Conservation (phyloP, 2,113 vertebrate species). For the Condylura cristata region DNA sequence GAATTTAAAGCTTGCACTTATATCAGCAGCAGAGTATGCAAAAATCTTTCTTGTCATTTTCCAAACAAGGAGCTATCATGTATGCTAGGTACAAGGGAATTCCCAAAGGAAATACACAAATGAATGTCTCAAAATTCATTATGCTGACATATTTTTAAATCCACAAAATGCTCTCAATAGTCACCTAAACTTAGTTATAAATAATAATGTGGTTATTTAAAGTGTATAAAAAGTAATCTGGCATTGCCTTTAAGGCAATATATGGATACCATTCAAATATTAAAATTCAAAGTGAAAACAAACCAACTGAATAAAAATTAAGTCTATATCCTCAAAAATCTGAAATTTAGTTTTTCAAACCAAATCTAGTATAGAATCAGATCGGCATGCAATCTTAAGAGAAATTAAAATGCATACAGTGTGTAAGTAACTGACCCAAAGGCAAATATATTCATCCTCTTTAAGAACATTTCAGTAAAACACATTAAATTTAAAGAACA, state of each 20-base stretch:
- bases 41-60: slow-evolving; percentile 57
- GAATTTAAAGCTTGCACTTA: slow-evolving; percentile 59
- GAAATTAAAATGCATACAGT: slow-evolving; percentile 83
- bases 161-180: slow-evolving; percentile 80
- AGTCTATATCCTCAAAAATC: slow-evolving; percentile 53
- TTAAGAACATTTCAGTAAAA: slow-evolving; percentile 83
- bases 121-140: slow-evolving; percentile 82
- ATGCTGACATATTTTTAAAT: slow-evolving; percentile 56
- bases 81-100: slow-evolving; percentile 81
- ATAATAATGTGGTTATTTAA: slow-evolving; percentile 82
- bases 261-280: slow-evolving; percentile 68
- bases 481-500: slow-evolving; percentile 81
- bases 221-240: slow-evolving; percentile 83
- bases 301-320: slow-evolving; percentile 74
- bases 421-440: slow-evolving; percentile 85
- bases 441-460: slow-evolving; percentile 77
- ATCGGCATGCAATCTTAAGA: slow-evolving; percentile 86
- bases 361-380: slow-evolving; percentile 84
- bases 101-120: slow-evolving; percentile 84
- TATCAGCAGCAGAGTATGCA: slow-evolving; percentile 38
- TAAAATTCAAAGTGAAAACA: slow-evolving; percentile 81
- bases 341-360: slow-evolving; percentile 84
- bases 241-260: slow-evolving; percentile 85
- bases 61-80: slow-evolving; percentile 63
- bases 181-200: slow-evolving; percentile 84